Percentiles rank a stretch among this genome's conserved stretches.
phyloP scores from a whole-genome alignment of 2,888 invertebrate species.

The Campaea margaritaria region DNA sequence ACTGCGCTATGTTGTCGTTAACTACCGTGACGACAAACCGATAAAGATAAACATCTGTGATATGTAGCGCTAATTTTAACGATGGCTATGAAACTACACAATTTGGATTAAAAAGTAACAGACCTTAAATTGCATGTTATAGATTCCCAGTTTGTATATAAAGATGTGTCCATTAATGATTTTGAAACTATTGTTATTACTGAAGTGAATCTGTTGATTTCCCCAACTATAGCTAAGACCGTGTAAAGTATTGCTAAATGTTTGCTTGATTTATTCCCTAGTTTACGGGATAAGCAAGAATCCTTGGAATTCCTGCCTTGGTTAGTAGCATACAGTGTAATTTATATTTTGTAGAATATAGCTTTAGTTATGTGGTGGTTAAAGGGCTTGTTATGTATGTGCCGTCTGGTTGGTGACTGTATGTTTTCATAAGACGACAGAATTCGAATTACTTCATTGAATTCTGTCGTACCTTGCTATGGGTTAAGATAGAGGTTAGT shows the following conservation, averaged over 20 bases:
- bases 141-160: conserved; percentile 21
- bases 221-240: conserved; percentile 31
- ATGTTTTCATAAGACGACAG: conserved; percentile 27
- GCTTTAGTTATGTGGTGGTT: conserved; percentile 47
- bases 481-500: conserved; percentile 42
- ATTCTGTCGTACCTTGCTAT: conserved; percentile 43
- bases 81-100: conserved; percentile 28
- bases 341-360: conserved; percentile 61
- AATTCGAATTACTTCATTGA: conserved; percentile 44
- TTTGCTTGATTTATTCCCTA: conserved; percentile 84
- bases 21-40: conserved; percentile 32
- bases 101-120: conserved; percentile 26
- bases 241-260: conserved; percentile 64
- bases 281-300: conserved; percentile 92
- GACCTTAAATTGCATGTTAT: conserved; percentile 30
- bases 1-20: conserved; percentile 28
- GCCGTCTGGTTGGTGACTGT: conserved; percentile 31
- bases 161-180: conserved; percentile 7
- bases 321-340: conserved; percentile 87
- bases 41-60: conserved; percentile 29
- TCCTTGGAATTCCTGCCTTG: conserved; percentile 92
- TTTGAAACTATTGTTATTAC: conserved; percentile 4
- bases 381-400: conserved; percentile 49
- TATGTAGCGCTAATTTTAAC: conserved; percentile 20
- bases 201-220: conserved; percentile 9